Evolutionary conservation across 2,797 vertebrate species (phyloP), one percentile per base, ranked within the genome.

Genomic region (Cottoperca gobio): DNA sequence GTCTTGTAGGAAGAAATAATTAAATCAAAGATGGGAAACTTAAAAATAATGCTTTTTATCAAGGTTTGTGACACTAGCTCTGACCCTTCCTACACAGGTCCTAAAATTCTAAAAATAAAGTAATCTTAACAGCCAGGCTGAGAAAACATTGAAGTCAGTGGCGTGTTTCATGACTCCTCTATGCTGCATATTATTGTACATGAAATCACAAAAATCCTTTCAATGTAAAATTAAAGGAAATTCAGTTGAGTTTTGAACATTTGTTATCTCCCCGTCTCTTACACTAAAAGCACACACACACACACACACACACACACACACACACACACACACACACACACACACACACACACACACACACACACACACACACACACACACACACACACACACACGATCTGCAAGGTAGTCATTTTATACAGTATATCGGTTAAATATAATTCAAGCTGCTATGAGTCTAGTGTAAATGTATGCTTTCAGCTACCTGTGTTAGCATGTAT

Each of bases 401-500:
- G 35, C 14, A 26, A 3, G 1, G 14, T 37, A 8, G 11, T 46
- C 1, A 42, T 60, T 43, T 63, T 23, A 52, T 52, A 64, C 26
- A 50, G 8, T 24, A 33, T 33, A 33, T 7, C 2, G 26, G 19
- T n/a, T 46, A 11, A 62, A 64, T 73, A 10, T 39, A 23, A 59
- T 67, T 65, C 23, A 13, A 48, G 52, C n/a, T 65, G 64, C 24
- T 60, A 23, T 59, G 7, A 43, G 16, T 60, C 72, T 23, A 21
- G 10, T 31, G 12, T 70, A 50, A 62, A 63, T 42, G 6, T 55
- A 66, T 64, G 28, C 28, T 60, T 59, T 63, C 10, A 64, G 65
- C 70, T 92, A 95, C 95, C 95, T 94, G 94, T 90, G 78, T 88
- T 93, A 28, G 84, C 90, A 37, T 89, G 93, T 69, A 92, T 76